Base-by-base conservation (phyloP, 2,797 vertebrate species). In the Anniella stebbinsi region DNA sequence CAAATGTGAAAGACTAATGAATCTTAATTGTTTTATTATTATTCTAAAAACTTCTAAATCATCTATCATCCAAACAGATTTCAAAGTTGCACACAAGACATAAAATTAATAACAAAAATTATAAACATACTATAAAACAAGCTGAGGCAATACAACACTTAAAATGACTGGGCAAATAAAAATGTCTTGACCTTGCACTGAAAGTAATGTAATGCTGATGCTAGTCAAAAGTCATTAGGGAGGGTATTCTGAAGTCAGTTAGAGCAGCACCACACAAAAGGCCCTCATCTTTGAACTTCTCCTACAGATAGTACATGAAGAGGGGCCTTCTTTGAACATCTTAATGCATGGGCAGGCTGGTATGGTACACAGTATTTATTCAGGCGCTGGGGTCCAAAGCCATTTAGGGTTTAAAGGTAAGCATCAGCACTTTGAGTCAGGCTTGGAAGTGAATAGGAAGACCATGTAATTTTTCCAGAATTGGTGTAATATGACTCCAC, bases 1-100 rank as follows among this genome's bases (percentile, higher is more conserved):
- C 57, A 41, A 4, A 9, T 1, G 54, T 23, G 45, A 57, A 30
- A 86, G 8, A 0, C 85, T 92, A 92, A 93, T 86, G 89, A 93
- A 94, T 70, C 93, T 80, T 87, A 28, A 70, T 21, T 38, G n/a
- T 33, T 51, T 33, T 78, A 30, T 81, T 41, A 13, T 82, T 82
- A 11, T 82, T 82, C 10, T 23, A 38, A 12, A 41, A 38, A 13
- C 4, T 15, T 8, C 7, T 83, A 67, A 83, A 33, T 11, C 41
- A 45, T 30, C 13, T 3, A 9, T 33, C 60, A 83, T 83, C 3
- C 28, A 83, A 66, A 67, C 0, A 15, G 13, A 45, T 41, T 41
- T 54, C 5, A 63, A 5, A 60, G 25, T 12, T 45, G 11, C 8
- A 8, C 45, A 67, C 2, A 82, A 38, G 21, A 28, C 13, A 12